These are phyloP conservation scores for Poecile montanus DNA, from an alignment of 2,797 vertebrate genomes.

Conservation along the genomic window DNA sequence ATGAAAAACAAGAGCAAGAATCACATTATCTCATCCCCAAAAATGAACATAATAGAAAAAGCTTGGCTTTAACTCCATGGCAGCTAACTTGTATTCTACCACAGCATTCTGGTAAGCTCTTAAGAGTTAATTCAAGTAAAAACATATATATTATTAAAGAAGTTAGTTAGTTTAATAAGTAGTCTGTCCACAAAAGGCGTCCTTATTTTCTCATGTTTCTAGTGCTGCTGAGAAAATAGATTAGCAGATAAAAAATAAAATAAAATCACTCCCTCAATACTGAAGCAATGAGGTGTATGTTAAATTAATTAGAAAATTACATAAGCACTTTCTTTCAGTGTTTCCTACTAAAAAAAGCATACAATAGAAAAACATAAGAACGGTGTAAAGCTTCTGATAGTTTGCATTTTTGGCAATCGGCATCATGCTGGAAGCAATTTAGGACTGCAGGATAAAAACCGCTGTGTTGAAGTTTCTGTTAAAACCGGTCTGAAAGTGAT, in stretches of 20 bases:
- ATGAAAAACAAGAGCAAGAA: not conserved
- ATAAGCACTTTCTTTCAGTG: not conserved
- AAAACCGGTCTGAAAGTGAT: not conserved
- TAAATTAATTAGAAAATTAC: not conserved
- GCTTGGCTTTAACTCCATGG: not conserved
- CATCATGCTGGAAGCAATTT: not conserved
- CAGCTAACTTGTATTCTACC: not conserved
- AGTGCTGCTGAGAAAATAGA: not conserved
- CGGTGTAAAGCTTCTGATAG: not conserved
- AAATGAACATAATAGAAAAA: not conserved
- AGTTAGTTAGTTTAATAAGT: not conserved
- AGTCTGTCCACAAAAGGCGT: not conserved
- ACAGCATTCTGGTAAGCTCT: not conserved
- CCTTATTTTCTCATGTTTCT: not conserved
- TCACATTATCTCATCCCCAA: not conserved
- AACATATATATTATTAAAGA: not conserved
- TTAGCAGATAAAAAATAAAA: not conserved
- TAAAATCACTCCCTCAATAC: not conserved
- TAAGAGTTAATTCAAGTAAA: not conserved
- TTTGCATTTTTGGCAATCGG: not conserved
- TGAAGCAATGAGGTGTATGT: not conserved
- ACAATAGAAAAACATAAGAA: not conserved
- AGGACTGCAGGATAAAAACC: not conserved
- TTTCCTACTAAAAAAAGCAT: not conserved
- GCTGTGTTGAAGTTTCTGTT: slow-evolving; percentile 1